Conservation (phyloP, 2,113 vertebrate species). For the Actenoides hombroni region DNA sequence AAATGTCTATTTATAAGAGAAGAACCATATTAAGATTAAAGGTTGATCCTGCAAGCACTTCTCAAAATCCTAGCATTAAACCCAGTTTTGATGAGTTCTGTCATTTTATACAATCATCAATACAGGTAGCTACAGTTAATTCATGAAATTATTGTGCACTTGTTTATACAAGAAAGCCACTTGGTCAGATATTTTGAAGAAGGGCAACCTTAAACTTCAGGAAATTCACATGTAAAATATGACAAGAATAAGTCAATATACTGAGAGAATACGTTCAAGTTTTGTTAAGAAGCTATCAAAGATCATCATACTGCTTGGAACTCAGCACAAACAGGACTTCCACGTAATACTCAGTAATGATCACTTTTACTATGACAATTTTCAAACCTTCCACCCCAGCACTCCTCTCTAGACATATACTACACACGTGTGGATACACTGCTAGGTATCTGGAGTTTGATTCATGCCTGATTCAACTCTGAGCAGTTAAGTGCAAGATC, state of each 20-base stretch:
- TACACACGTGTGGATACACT: rapidly evolving
- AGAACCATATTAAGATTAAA: background rate
- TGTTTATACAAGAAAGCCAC: background rate
- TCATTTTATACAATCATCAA: background rate
- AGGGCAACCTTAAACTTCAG: background rate
- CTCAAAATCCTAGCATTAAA: background rate
- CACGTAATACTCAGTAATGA: background rate
- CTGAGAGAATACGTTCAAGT: background rate
- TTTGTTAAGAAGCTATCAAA: background rate
- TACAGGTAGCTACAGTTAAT: background rate
- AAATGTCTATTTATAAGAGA: background rate
- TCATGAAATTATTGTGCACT: background rate
- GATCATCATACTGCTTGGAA: background rate
- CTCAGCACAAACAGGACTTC: background rate
- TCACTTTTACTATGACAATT: background rate
- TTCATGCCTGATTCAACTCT: background rate
- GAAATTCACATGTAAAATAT: background rate
- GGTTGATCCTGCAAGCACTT: background rate
- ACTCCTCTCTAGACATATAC: background rate
- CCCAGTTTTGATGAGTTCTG: background rate
- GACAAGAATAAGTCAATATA: background rate
- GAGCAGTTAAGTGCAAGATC: background rate
- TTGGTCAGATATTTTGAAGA: background rate
- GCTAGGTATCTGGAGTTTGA: background rate
- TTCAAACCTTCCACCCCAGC: background rate